phyloP scores from a whole-genome alignment of 2,888 invertebrate genomes.

The Chorisops tibialis region DNA sequence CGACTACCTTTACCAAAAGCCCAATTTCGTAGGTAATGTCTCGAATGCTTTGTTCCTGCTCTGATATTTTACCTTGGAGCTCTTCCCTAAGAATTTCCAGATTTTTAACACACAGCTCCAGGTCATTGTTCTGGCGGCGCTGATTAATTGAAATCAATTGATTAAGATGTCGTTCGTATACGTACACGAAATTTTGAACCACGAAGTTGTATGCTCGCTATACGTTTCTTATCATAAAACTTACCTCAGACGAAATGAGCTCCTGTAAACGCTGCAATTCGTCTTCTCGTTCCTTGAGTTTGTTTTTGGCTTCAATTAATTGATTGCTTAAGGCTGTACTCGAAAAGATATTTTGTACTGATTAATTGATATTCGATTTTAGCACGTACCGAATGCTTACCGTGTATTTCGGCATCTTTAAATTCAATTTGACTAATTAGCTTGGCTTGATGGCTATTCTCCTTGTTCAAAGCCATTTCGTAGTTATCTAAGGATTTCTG shows the following conservation, averaged over 20 bases:
- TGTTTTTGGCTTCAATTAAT: neutral
- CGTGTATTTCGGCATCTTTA: constrained; percentile 18
- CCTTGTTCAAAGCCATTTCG: constrained; percentile 12
- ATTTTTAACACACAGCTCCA: constrained; percentile 1
- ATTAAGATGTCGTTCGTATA: constrained; percentile 1
- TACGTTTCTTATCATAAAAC: neutral
- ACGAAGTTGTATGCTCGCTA: neutral
- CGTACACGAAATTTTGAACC: neutral
- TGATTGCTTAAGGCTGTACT: constrained; percentile 16
- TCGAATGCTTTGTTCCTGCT: constrained; percentile 20
- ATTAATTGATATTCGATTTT: neutral
- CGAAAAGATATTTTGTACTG: neutral
- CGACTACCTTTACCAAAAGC: neutral
- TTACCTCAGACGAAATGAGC: constrained; percentile 20
- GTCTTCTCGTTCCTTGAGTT: constrained; percentile 16
- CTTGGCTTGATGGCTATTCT: constrained; percentile 1
- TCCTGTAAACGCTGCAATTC: constrained; percentile 15
- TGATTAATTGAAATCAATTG: neutral
- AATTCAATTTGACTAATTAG: constrained; percentile 18
- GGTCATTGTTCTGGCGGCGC: constrained; percentile 2
- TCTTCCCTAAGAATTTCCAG: constrained; percentile 9
- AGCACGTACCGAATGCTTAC: neutral
- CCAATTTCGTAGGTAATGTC: constrained; percentile 20
- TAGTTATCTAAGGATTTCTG: neutral
- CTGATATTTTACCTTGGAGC: constrained; percentile 6